Evolutionary conservation across 1,140 invertebrate species (phyloP).

Genomic region (Streblospio benedicti): DNA sequence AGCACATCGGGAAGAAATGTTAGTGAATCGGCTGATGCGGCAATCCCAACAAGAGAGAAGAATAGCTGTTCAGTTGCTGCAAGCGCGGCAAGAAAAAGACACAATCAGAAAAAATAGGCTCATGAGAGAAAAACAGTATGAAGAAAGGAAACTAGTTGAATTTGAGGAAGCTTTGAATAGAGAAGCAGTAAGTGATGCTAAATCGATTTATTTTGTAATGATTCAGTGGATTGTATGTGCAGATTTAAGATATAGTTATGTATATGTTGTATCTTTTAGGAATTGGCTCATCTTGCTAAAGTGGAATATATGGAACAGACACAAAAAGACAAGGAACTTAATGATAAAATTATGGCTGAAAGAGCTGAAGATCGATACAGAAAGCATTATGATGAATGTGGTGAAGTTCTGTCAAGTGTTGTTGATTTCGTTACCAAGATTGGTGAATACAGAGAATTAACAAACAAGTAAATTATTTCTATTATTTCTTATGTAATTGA

Average conservation of each 20-base stretch:
- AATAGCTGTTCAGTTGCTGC: conserved; percentile 46
- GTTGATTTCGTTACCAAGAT: conserved; percentile 43
- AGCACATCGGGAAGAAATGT: conserved; percentile 40
- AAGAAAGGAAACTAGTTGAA: conserved; percentile 39
- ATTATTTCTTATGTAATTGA: too few species aligned
- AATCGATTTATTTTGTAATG: background rate
- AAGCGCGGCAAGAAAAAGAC: conserved; percentile 46
- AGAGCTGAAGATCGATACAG: conserved; percentile 35
- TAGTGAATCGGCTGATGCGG: conserved; percentile 44
- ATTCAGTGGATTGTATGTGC: background rate
- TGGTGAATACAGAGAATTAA: conserved; percentile 43
- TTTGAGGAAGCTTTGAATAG: conserved; percentile 44
- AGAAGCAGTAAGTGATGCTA: conserved; percentile 36
- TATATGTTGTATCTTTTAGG: conserved; percentile 22
- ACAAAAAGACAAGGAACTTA: conserved; percentile 36
- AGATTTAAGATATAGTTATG: too few species aligned
- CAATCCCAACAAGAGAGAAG: conserved; percentile 46
- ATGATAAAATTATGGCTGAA: conserved; percentile 42
- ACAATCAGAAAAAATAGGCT: conserved; percentile 42
- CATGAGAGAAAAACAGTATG: conserved; percentile 40
- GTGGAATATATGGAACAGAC: conserved; percentile 42
- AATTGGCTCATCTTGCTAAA: conserved; percentile 37
- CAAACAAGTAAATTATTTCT: conserved; percentile 36
- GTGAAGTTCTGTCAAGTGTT: conserved; percentile 34
- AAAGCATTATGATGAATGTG: conserved; percentile 41